Conservation (phyloP, 2,797 vertebrate genomes). For the Liasis olivaceus region DNA sequence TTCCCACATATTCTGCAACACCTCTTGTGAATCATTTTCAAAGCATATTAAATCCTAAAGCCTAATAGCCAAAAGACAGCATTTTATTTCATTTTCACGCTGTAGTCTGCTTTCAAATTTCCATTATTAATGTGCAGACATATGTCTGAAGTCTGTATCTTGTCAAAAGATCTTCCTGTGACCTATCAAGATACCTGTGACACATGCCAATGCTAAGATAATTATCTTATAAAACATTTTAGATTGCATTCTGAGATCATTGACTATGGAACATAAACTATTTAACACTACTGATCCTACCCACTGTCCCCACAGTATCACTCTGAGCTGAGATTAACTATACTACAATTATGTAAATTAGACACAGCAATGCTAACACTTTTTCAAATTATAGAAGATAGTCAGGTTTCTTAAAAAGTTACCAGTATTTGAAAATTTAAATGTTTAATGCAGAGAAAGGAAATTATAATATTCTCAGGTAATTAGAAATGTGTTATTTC, state of each 20-base stretch:
- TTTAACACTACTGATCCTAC: not conserved
- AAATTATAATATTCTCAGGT: not conserved
- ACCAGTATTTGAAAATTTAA: not conserved
- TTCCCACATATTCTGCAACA: not conserved
- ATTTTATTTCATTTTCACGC: not conserved
- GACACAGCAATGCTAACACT: not conserved
- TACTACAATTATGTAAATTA: not conserved
- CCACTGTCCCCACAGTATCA: not conserved
- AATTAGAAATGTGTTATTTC: not conserved
- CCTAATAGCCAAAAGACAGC: not conserved
- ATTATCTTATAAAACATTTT: not conserved
- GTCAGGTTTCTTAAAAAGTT: not conserved
- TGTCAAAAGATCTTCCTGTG: not conserved
- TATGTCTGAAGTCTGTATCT: not conserved
- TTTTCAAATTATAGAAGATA: not conserved
- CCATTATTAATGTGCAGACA: not conserved
- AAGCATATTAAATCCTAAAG: not conserved
- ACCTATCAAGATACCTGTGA: not conserved
- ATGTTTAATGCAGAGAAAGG: not conserved
- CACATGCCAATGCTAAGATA: not conserved
- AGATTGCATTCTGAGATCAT: not conserved
- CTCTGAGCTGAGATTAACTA: not conserved
- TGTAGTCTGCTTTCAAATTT: conserved; percentile 15
- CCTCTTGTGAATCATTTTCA: not conserved
- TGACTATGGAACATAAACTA: not conserved